These are phyloP conservation scores for Holacanthus passer DNA, from an alignment of 2,113 vertebrate genomes.

Conservation along the genomic window DNA sequence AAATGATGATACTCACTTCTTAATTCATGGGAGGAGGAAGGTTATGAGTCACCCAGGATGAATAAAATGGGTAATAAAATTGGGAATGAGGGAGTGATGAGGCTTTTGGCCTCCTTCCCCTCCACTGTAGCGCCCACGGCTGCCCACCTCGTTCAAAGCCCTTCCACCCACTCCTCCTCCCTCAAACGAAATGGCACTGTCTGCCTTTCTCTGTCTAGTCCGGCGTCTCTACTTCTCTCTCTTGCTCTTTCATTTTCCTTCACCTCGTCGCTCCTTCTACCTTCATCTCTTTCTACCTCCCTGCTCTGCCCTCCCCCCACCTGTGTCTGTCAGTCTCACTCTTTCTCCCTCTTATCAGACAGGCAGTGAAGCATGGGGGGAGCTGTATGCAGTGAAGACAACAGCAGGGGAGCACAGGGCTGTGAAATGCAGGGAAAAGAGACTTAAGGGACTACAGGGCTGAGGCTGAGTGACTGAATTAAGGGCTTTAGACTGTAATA, in stretches of 20 bases:
- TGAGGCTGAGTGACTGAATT: constrained; percentile 41
- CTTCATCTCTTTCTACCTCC: constrained; percentile 5
- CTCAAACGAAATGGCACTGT: constrained; percentile 35
- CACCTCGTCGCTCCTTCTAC: neutral
- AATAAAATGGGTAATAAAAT: constrained; percentile 71
- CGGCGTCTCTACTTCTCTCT: constrained; percentile 1
- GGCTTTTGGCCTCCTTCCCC: constrained; percentile 14
- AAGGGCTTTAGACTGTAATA: constrained; percentile 49
- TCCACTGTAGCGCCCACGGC: constrained; percentile 11
- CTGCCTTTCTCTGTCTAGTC: constrained; percentile 19
- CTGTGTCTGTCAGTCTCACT: constrained; percentile 17
- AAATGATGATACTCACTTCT: constrained; percentile 43
- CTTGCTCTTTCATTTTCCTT: constrained; percentile 40
- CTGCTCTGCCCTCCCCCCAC: neutral
- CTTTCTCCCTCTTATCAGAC: constrained; percentile 53
- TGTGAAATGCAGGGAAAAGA: constrained; percentile 35
- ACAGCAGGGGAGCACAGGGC: constrained; percentile 19
- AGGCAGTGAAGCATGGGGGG: constrained; percentile 54
- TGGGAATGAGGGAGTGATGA: constrained; percentile 37
- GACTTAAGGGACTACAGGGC: constrained; percentile 40
- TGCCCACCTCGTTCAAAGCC: constrained; percentile 36
- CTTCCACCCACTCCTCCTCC: constrained; percentile 47
- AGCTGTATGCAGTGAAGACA: constrained; percentile 48
- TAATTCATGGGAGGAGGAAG: constrained; percentile 46
- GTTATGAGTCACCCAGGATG: constrained; percentile 45